Evolutionary conservation across 2,888 invertebrate genomes (phyloP), one percentile per base, ranked within the genome.

Genomic region (Hofmannophila pseudospretella): DNA sequence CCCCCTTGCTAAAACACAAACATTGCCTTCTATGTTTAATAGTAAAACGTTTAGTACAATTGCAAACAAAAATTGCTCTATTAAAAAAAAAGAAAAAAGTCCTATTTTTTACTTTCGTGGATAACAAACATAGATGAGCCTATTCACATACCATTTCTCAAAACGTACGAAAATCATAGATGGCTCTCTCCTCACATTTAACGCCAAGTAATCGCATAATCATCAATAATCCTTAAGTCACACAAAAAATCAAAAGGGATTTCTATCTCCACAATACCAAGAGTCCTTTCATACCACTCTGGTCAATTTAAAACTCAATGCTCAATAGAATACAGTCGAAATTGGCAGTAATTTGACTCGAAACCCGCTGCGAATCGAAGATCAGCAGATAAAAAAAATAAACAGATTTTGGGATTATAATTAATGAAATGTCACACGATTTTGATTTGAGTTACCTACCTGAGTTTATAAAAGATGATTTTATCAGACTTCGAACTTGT

Each of bases 211-310:
- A 80, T 77, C 70, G 67, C 65, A 65, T 76, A 74, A 77, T 77
- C 77, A 81, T 82, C 77, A 79, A 81, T 81, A 79, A 80, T 77
- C 74, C 73, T 68, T 69, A 77, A 65, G 59, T 67, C 67, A 62
- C 45, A 67, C 49, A 69, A 69, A 75, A 22, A 7, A 16, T 16
- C 3, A 16, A 71, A 75, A 49, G 44, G 61, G 66, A 68, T 68
- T 67, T 71, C 67, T 65, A 67, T 65, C 62, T 50, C 45, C 46
- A 58, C 56, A 54, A 54, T 34, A 34, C 42, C 45, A 46, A 45
- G 44, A 34, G 39, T 32, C 44, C 32, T 44, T 27, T 36, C 25
- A 34, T 35, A 28, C 41, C n/a, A 8, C 36, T 5, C 3, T 36
- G 22, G 30, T 7, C 7, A 27, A 58, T 39, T 39, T 41, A 43